A percentile compares a stretch with the other conserved stretches of the same genome.
Evolutionary conservation across 1,140 invertebrate species (phyloP).

Genomic region (Euwallacea fornicatus): DNA sequence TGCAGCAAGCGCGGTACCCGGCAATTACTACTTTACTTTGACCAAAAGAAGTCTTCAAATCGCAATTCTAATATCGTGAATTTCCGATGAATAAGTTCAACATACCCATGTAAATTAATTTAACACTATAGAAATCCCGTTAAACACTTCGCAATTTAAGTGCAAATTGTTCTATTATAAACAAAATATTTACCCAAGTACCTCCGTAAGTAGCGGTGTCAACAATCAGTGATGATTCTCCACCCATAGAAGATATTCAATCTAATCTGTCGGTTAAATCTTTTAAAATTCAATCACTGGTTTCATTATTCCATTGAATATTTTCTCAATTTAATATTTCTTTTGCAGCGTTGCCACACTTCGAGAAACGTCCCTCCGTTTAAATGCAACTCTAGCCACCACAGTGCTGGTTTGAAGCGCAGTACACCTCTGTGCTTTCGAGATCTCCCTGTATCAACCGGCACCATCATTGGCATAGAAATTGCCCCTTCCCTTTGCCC

Average conservation of each 20-base stretch:
- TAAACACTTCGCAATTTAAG: conserved; percentile 10
- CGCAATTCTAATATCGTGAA: background rate
- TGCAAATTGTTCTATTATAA: conserved; percentile 15
- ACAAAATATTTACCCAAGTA: conserved; percentile 14
- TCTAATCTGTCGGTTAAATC: too few relatives aligned
- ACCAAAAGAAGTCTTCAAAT: too few relatives aligned
- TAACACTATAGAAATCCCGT: background rate
- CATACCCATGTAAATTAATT: background rate
- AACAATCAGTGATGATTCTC: background rate
- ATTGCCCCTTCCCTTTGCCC: conserved; percentile 54
- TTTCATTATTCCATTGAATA: too few relatives aligned
- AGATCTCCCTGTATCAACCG: conserved; percentile 35
- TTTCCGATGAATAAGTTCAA: background rate
- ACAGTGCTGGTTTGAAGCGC: conserved; percentile 3
- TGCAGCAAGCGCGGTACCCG: too few relatives aligned
- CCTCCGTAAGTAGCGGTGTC: conserved; percentile 11
- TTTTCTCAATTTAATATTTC: too few relatives aligned
- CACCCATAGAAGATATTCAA: too few relatives aligned
- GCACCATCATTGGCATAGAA: conserved; percentile 54
- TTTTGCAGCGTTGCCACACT: too few relatives aligned
- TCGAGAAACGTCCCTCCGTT: too few relatives aligned
- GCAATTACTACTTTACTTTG: too few relatives aligned
- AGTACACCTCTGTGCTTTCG: conserved; percentile 12
- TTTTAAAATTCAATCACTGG: too few relatives aligned
- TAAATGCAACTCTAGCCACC: background rate